Conservation (phyloP, 2,797 vertebrate genomes). For the Percopsis omiscomaycus region DNA sequence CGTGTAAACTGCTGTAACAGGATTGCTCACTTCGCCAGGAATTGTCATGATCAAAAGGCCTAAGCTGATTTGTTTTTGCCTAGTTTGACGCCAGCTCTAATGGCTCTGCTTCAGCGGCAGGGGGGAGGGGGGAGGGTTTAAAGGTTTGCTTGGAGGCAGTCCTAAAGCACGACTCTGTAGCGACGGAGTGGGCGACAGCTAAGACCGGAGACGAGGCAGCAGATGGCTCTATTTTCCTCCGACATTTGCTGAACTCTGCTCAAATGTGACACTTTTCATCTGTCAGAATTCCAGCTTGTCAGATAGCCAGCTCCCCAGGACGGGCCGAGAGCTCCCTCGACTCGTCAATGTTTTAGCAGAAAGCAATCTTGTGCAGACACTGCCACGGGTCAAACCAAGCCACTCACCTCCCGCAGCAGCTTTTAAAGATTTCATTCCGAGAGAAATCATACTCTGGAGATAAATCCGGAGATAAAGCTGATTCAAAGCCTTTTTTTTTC, state of each 20-base stretch:
- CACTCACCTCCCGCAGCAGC: conserved; percentile 66
- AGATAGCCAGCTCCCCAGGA: conserved; percentile 64
- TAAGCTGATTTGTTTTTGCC: conserved; percentile 61
- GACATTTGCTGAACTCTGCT: conserved; percentile 76
- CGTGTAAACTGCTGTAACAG: conserved; percentile 8
- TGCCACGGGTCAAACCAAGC: conserved; percentile 71
- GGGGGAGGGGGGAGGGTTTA: conserved; percentile 30
- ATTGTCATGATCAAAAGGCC: conserved; percentile 54
- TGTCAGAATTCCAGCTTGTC: conserved; percentile 70
- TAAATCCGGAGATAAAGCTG: conserved; percentile 36
- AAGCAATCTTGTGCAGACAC: conserved; percentile 67
- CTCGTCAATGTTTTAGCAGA: conserved; percentile 76
- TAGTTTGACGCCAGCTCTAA: conserved; percentile 57
- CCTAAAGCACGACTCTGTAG: conserved; percentile 62
- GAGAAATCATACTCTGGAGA: conserved; percentile 49
- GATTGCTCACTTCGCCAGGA: conserved; percentile 55
- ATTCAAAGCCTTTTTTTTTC: conserved; percentile 34
- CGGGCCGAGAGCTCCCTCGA: conserved; percentile 56
- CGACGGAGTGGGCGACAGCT: conserved; percentile 73
- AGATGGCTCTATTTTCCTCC: conserved; percentile 66
- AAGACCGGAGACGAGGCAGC: conserved; percentile 69
- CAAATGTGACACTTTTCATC: conserved; percentile 77
- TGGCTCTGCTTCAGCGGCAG: conserved; percentile 59
- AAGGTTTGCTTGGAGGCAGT: conserved; percentile 67
- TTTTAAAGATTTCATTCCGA: conserved; percentile 68